Evolutionary conservation across 2,113 vertebrate species (phyloP).

Genomic region (Nesoenas mayeri): DNA sequence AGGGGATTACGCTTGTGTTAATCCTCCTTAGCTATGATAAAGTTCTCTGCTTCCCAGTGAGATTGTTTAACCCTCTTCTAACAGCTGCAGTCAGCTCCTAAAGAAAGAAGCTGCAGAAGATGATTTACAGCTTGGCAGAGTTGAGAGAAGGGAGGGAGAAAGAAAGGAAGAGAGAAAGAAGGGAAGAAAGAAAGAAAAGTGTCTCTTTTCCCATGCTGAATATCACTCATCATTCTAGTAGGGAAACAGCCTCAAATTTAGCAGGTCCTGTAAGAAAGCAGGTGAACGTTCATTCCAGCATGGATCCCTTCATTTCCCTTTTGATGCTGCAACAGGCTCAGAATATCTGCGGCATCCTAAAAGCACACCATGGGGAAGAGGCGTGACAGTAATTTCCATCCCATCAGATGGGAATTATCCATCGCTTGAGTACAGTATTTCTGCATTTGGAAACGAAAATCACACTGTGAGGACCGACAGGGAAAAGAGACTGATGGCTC

Average conservation of each 20-base stretch:
- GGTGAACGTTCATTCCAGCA: background rate
- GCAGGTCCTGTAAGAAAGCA: background rate
- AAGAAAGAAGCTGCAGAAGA: background rate
- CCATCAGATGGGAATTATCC: background rate
- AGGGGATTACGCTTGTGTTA: conserved; percentile 24
- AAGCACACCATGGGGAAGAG: fast-evolving
- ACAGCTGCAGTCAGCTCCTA: background rate
- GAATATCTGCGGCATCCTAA: background rate
- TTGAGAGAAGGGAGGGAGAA: background rate
- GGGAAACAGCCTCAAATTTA: background rate
- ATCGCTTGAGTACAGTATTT: background rate
- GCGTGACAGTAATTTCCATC: background rate
- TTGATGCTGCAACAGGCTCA: background rate
- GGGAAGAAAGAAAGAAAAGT: no score
- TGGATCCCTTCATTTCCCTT: background rate
- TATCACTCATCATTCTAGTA: background rate
- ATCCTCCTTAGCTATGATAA: conserved; percentile 56
- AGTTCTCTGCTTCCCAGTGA: conserved; percentile 44
- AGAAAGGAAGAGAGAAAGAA: background rate
- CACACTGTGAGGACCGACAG: background rate
- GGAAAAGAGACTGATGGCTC: background rate
- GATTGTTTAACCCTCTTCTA: conserved; percentile 49
- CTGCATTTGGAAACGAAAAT: background rate
- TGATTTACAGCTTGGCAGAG: background rate
- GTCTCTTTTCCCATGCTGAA: background rate